Evolutionary conservation across 2,888 invertebrate species (phyloP).

Genomic region (Nymphalis urticae): DNA sequence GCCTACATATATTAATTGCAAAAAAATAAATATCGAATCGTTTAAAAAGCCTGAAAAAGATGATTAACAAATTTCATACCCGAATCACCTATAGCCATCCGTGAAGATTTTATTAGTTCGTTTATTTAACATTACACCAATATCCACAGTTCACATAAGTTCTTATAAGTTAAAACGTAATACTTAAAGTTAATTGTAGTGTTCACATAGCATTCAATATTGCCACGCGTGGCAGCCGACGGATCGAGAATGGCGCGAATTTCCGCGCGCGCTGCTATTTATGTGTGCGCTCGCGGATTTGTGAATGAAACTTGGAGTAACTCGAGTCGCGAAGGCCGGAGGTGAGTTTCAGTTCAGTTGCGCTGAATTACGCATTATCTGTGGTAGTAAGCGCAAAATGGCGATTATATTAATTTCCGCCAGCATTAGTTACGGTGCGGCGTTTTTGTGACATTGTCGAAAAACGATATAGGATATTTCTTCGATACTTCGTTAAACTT

Average conservation of each 20-base stretch:
- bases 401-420: not conserved
- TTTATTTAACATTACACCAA: slow-evolving; percentile 8
- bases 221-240: slow-evolving; percentile 46
- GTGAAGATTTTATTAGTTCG: slow-evolving; percentile 12
- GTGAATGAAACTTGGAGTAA: slow-evolving; percentile 44
- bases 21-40: not conserved
- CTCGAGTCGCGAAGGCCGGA: not conserved
- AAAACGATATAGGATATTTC: too few species aligned
- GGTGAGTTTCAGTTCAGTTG: slow-evolving; percentile 15
- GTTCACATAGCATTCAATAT: slow-evolving; percentile 35
- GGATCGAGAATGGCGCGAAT: slow-evolving; percentile 63
- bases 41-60: not conserved
- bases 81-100: slow-evolving; percentile 35
- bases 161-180: not conserved
- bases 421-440: not conserved
- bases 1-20: too few species aligned
- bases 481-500: too few species aligned
- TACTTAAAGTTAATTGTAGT: slow-evolving; percentile 29
- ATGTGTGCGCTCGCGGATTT: slow-evolving; percentile 43
- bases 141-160: slow-evolving; percentile 19
- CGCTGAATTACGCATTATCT: slow-evolving; percentile 13
- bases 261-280: slow-evolving; percentile 51
- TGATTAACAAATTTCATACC: slow-evolving; percentile 29
- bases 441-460: too few species aligned
- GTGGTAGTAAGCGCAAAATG: not conserved